Conservation (phyloP, 2,888 invertebrate genomes). For the Cryptus viduatorius region DNA sequence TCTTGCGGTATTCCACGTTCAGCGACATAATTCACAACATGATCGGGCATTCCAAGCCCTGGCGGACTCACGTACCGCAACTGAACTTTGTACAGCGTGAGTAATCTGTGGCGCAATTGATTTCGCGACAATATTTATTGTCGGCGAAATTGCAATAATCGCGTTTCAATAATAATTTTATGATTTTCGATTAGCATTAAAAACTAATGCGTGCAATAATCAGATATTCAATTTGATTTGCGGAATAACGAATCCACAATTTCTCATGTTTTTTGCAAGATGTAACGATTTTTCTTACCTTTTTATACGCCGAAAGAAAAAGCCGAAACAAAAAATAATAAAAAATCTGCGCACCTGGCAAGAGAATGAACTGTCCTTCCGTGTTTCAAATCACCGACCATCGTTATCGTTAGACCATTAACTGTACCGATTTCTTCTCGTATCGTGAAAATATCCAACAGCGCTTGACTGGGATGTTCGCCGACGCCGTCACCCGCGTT, state of each 20-base stretch:
- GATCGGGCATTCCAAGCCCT: constrained; percentile 95
- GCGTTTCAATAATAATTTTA: not conserved
- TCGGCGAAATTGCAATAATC: not conserved
- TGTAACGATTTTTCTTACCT: not conserved
- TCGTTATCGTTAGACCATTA: constrained; percentile 97
- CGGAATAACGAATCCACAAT: no score
- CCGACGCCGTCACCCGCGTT: constrained; percentile 99
- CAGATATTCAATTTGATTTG: no score
- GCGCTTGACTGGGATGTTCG: constrained; percentile 98
- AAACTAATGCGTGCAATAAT: no score
- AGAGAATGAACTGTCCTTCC: constrained; percentile 99
- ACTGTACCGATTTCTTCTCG: constrained; percentile 99
- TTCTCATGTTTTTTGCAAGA: not conserved
- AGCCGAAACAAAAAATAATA: not conserved
- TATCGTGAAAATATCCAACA: constrained; percentile 98
- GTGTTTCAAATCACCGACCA: constrained; percentile 99
- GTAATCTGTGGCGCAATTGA: constrained; percentile 85
- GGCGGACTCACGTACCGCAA: constrained; percentile 96
- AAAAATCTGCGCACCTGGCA: constrained; percentile 19
- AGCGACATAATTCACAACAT: constrained; percentile 92
- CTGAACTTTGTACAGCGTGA: constrained; percentile 97
- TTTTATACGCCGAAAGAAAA: not conserved
- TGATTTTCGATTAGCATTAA: no score
- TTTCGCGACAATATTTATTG: not conserved
- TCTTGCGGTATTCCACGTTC: constrained; percentile 93